Evolutionary conservation across 2,888 invertebrate genomes (phyloP).

Genomic region (Drosophila heteroneura): DNA sequence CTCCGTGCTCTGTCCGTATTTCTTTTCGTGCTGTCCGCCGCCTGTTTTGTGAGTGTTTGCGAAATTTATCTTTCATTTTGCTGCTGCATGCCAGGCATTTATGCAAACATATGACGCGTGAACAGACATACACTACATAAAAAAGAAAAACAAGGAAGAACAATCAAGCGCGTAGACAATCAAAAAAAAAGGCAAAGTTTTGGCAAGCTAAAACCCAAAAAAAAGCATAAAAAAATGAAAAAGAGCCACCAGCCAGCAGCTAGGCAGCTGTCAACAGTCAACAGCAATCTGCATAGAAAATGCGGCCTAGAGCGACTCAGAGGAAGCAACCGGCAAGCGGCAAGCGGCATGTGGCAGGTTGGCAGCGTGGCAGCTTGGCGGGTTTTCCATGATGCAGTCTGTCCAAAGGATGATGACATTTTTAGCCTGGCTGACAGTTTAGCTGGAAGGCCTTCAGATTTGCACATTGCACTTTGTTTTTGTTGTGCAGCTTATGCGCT

Average conservation of each 20-base stretch:
- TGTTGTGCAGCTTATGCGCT: slow-evolving; percentile 23
- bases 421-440: slow-evolving; percentile 36
- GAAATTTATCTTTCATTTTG: slow-evolving; percentile 78
- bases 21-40: slow-evolving; percentile 12
- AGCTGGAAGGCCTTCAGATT: slow-evolving; percentile 19
- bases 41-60: slow-evolving; percentile 59
- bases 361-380: slow-evolving; percentile 5
- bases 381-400: slow-evolving; percentile 2
- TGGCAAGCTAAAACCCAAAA: slow-evolving; percentile 29
- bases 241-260: slow-evolving; percentile 32
- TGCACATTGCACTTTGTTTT: slow-evolving; percentile 17
- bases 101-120: slow-evolving; percentile 77
- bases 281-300: slow-evolving; percentile 60
- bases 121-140: slow-evolving; percentile 30
- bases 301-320: slow-evolving; percentile 9
- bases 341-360: slow-evolving; percentile 3
- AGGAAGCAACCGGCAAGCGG: neutral
- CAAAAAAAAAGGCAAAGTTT: slow-evolving; percentile 41
- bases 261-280: slow-evolving; percentile 73
- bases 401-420: slow-evolving; percentile 51
- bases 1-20: slow-evolving; percentile 1
- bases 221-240: slow-evolving; percentile 32
- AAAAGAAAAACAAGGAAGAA: slow-evolving; percentile 5
- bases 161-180: slow-evolving; percentile 41
- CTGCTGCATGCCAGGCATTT: slow-evolving; percentile 59